Base-by-base conservation (phyloP, 2,113 vertebrate species). In the Uria aalge region DNA sequence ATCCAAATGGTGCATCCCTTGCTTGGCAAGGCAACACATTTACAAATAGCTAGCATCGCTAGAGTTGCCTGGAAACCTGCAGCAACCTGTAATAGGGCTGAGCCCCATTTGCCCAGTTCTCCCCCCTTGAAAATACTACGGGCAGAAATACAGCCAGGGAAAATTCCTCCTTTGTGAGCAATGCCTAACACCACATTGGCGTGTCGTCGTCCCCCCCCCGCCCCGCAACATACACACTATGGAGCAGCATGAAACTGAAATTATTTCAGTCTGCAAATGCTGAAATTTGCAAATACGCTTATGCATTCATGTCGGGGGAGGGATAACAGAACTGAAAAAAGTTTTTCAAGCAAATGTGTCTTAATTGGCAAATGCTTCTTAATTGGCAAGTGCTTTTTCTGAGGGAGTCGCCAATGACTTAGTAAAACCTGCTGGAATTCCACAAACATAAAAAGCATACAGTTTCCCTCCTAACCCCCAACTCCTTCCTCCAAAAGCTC, bases 351-450 rank as follows among this genome's bases (percentile, higher is more conserved):
- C 2, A 64, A 63, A 55, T 41, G 12, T 30, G 92, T 94, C 40
- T 60, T 56, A 63, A 93, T 8, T 66, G 59, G 50, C 15, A 90
- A 96, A 79, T 36, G 12, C 21, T 92, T 94, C 32, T 66, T 53
- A 64, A 94, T 12, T 67, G 60, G 59, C 13, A 88, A 95, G 27
- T 18, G 15, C 12, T 30, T 78, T 59, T 48, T 68, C 47, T 82
- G 5, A 88, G 63, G 23, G 32, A 83, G 26, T 36, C 19, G 2
- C 5, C 53, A 74, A 69, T 8, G 12, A 71, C 24, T 75, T 50
- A 27, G 26, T 64, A 41, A 96, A 83, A 88, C 38, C 43, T 81
- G 19, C 22, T 71, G 55, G 43, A 90, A 74, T 68, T 47, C 67
- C 12, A 68, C 19, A 75, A 62, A 62, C 1, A 3, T 12, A 52